Evolutionary conservation across 2,113 vertebrate genomes (phyloP).

Genomic region (Pungitius pungitius): DNA sequence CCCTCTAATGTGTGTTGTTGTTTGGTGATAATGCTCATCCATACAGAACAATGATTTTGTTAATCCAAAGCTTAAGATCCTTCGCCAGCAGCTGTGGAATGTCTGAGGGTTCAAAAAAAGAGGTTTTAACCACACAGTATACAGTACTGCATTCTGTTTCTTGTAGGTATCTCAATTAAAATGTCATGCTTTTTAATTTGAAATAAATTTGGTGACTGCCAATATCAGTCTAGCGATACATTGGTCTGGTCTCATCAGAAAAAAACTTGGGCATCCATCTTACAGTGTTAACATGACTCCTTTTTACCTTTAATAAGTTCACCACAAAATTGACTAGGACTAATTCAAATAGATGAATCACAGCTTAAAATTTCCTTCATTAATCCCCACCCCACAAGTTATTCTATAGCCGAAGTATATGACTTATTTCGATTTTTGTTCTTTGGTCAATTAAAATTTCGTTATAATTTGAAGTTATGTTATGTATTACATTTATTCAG

Average conservation of each 20-base stretch:
- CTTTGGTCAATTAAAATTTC: not conserved
- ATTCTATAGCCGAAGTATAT: not conserved
- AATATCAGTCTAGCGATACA: not conserved
- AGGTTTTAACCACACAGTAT: not conserved
- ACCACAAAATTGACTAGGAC: not conserved
- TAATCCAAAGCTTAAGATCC: constrained; percentile 6
- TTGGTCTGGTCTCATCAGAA: not conserved
- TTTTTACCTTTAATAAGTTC: not conserved
- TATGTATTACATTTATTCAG: not conserved
- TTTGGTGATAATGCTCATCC: constrained; percentile 10
- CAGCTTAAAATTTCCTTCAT: not conserved
- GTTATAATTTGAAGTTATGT: not conserved
- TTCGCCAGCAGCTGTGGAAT: not conserved
- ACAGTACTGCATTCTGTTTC: not conserved
- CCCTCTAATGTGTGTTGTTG: constrained; percentile 31
- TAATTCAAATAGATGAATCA: not conserved
- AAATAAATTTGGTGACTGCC: not conserved
- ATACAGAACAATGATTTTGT: constrained; percentile 13
- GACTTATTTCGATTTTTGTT: not conserved
- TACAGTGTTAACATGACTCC: not conserved
- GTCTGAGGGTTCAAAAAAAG: not conserved
- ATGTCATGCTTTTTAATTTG: not conserved
- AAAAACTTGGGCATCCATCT: not conserved
- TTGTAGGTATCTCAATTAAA: not conserved
- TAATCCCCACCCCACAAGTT: not conserved